Conservation (phyloP, 2,797 vertebrate genomes). For the Enteromius mattozi region DNA sequence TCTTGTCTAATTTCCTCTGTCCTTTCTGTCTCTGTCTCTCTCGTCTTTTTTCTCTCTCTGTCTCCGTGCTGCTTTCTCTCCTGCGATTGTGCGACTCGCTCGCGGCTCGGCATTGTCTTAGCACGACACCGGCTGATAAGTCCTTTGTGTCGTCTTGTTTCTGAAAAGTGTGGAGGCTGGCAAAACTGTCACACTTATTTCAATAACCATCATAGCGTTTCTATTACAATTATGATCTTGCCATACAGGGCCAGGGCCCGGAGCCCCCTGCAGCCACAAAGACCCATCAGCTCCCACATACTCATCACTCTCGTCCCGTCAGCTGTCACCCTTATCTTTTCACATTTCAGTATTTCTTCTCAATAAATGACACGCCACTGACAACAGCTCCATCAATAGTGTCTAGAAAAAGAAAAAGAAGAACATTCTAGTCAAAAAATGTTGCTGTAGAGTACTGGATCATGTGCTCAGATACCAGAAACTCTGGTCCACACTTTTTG, state of each 20-base stretch:
- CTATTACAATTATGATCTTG: constrained; percentile 75
- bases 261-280: constrained; percentile 45
- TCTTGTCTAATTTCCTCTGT: constrained; percentile 47
- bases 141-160: constrained; percentile 72
- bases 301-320: constrained; percentile 42
- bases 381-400: constrained; percentile 41
- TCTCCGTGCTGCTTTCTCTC: constrained; percentile 62
- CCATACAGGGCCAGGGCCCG: constrained; percentile 38
- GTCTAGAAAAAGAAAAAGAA: constrained; percentile 26
- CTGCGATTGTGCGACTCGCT: constrained; percentile 69
- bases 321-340: constrained; percentile 51
- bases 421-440: constrained; percentile 25
- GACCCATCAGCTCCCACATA: constrained; percentile 48
- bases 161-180: constrained; percentile 66
- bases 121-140: constrained; percentile 71
- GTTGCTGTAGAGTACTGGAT: neutral
- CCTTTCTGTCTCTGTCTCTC: constrained; percentile 28
- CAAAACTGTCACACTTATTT: constrained; percentile 67
- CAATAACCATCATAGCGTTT: constrained; percentile 70
- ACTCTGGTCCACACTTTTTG: neutral
- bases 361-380: constrained; percentile 36
- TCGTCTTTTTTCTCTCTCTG: constrained; percentile 53
- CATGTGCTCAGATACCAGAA: neutral
- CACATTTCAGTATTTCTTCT: constrained; percentile 32
- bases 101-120: constrained; percentile 73